These are phyloP conservation scores for Barbus barbus DNA, from an alignment of 2,113 vertebrate genomes.

Conservation along the genomic window DNA sequence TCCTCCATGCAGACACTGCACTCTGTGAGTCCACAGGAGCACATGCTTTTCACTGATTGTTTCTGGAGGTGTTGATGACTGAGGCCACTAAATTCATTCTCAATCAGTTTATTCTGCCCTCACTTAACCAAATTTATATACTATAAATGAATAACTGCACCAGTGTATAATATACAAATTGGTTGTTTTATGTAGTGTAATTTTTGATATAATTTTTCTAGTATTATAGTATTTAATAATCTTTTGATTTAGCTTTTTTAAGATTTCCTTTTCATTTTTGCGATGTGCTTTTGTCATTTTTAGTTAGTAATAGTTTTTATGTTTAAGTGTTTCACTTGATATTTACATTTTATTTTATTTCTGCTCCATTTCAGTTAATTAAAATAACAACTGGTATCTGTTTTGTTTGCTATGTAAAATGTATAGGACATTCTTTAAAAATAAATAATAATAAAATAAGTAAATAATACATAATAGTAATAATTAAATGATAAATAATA, in stretches of 20 bases:
- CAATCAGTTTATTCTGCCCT: neutral
- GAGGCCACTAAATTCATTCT: neutral
- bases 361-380: too few species aligned
- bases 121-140: constrained; percentile 35
- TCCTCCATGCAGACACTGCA: neutral
- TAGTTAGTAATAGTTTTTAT: too few species aligned
- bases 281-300: too few species aligned
- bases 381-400: too few species aligned
- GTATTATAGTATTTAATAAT: neutral
- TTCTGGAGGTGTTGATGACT: neutral
- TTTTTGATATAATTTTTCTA: neutral
- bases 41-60: constrained; percentile 6
- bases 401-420: neutral
- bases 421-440: neutral
- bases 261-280: too few species aligned
- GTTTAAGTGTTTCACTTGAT: neutral
- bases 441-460: too few species aligned
- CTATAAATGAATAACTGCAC: constrained; percentile 52
- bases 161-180: constrained; percentile 66
- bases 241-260: neutral
- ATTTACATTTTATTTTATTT: neutral
- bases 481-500: too few species aligned
- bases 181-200: constrained; percentile 50
- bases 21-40: neutral
- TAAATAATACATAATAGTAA: too few species aligned